These are phyloP conservation scores for Sterrhoptilus dennistouni DNA, from an alignment of 2,113 vertebrate species.

Conservation along the genomic window DNA sequence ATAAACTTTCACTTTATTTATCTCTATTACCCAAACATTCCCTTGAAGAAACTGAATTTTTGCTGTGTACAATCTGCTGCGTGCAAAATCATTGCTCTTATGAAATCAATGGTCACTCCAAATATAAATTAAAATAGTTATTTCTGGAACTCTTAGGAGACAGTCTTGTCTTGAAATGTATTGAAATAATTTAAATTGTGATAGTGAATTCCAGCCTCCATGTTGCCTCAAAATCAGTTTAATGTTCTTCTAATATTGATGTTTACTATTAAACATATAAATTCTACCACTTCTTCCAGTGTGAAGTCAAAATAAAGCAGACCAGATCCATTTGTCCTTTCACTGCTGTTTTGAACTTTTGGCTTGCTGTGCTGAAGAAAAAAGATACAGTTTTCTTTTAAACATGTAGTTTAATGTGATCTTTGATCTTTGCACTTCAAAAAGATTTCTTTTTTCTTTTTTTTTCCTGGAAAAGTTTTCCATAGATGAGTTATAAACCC, in stretches of 20 bases:
- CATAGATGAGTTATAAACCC: background rate
- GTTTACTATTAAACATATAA: background rate
- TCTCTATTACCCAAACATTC: background rate
- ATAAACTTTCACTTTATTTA: background rate
- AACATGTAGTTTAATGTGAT: slow-evolving; percentile 17
- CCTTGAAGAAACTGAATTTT: background rate
- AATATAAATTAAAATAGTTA: background rate
- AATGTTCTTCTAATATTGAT: background rate
- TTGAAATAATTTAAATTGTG: background rate
- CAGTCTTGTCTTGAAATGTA: background rate
- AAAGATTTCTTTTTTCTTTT: background rate
- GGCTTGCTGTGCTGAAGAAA: background rate
- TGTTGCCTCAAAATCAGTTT: background rate
- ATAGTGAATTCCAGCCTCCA: background rate
- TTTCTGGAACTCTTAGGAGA: background rate
- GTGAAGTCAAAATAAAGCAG: slow-evolving; percentile 15
- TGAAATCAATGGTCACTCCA: background rate
- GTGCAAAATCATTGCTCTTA: background rate
- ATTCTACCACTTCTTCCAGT: background rate
- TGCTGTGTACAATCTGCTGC: background rate
- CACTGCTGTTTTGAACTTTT: slow-evolving; percentile 1
- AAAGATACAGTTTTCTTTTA: slow-evolving; percentile 9
- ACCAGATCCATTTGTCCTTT: background rate
- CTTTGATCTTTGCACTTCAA: slow-evolving; percentile 55
- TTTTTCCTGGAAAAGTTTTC: background rate